Percentiles rank a stretch among this genome's conserved stretches.
Evolutionary conservation across 2,888 invertebrate genomes (phyloP).

Genomic region (Neoitamus cyanurus): DNA sequence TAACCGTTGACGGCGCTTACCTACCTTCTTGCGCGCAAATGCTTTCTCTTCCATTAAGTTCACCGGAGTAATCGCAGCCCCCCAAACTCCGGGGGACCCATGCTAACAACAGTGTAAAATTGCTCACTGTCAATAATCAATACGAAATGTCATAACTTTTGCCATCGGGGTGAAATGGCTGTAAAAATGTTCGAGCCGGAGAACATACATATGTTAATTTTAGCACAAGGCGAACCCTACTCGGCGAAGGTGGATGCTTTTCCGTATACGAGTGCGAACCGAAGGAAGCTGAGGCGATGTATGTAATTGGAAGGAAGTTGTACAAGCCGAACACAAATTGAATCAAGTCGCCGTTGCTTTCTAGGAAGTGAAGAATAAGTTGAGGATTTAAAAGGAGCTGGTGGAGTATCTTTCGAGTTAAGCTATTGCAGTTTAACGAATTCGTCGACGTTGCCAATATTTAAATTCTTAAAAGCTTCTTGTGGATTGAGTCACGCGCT

Average conservation of each 20-base stretch:
- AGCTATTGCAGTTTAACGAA: neutral
- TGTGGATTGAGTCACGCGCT: neutral
- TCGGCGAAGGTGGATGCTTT: neutral
- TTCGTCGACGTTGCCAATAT: neutral
- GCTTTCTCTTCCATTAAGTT: slow-evolving; percentile 23
- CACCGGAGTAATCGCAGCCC: neutral
- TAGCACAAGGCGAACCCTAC: neutral
- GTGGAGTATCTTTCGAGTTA: neutral
- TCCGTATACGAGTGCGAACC: neutral
- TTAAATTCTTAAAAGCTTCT: neutral
- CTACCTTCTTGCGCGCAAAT: neutral
- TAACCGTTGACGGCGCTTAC: neutral
- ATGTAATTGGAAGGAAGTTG: neutral
- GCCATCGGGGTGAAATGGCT: neutral
- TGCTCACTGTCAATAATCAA: slow-evolving; percentile 29
- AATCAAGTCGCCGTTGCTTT: neutral
- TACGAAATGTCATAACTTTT: slow-evolving; percentile 7
- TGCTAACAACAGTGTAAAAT: slow-evolving; percentile 20
- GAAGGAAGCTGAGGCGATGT: neutral
- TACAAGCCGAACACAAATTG: neutral
- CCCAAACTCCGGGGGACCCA: neutral
- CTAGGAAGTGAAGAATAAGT: neutral
- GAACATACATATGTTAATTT: neutral
- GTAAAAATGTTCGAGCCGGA: neutral
- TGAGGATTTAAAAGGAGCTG: neutral